A percentile compares a stretch with the other conserved stretches of the same genome.
phyloP scores from a whole-genome alignment of 2,797 vertebrate species.

The Enteromius paludinosus region DNA sequence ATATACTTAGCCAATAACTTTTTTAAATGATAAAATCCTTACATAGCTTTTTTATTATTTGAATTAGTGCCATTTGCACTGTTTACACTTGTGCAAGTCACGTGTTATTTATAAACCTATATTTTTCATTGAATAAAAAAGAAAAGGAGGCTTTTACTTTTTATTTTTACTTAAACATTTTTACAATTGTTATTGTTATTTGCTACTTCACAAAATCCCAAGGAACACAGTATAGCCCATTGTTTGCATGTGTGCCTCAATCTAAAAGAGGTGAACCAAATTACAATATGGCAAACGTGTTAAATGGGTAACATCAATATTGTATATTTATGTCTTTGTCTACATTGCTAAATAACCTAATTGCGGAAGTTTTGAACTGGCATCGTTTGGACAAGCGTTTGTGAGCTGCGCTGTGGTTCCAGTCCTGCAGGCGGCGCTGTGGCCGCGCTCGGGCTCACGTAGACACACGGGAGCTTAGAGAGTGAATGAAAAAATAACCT shows the following conservation, averaged over 20 bases:
- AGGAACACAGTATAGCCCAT: not conserved
- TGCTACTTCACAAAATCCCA: not conserved
- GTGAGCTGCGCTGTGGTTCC: not conserved
- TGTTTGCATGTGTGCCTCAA: not conserved
- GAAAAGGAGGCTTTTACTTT: not conserved
- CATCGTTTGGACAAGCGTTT: not conserved
- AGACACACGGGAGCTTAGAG: not conserved
- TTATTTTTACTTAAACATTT: not conserved
- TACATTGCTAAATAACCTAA: not conserved
- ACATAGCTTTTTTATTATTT: not conserved
- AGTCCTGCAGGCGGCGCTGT: constrained; percentile 17
- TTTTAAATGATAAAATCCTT: not conserved
- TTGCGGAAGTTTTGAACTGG: constrained; percentile 14
- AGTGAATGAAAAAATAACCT: constrained; percentile 15
- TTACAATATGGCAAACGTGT: not conserved
- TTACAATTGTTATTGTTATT: not conserved
- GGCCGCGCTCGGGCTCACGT: not conserved
- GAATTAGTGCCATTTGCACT: no score
- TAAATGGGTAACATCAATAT: not conserved
- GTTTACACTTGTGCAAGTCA: no score
- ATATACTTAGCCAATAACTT: not conserved
- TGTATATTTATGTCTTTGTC: not conserved
- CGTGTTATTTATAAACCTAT: no score
- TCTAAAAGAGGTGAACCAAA: not conserved
- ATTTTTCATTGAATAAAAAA: not conserved